Percentiles rank a stretch among this genome's conserved stretches.
Conservation (phyloP, 2,797 vertebrate genomes). For the Taeniopygia guttata region DNA sequence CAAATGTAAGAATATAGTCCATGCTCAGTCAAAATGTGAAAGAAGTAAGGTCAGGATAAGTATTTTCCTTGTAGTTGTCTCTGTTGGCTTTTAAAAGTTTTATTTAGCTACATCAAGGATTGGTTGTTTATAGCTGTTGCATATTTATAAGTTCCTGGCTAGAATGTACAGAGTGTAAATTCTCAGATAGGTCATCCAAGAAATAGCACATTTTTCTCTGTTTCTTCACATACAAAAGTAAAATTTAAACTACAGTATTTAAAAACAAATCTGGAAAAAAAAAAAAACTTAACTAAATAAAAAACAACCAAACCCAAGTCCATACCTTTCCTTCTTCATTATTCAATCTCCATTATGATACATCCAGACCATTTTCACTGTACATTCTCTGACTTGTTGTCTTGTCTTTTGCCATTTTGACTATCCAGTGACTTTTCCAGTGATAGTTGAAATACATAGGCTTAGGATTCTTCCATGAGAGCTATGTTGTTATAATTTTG, state of each 20-base stretch:
- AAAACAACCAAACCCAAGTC: neutral
- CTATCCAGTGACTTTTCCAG: neutral
- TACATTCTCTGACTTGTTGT: neutral
- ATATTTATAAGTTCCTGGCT: conserved; percentile 2
- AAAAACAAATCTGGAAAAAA: neutral
- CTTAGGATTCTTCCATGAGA: conserved; percentile 17
- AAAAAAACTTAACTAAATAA: neutral
- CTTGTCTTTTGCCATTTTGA: neutral
- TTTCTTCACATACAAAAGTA: neutral
- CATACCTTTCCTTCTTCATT: neutral
- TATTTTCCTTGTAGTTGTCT: neutral
- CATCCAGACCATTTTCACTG: neutral
- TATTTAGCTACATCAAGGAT: neutral
- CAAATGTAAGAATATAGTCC: neutral
- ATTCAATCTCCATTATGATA: neutral
- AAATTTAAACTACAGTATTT: neutral
- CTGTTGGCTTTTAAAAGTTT: neutral
- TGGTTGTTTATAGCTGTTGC: neutral
- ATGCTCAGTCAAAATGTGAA: neutral
- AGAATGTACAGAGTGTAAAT: neutral
- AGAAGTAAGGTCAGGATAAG: neutral
- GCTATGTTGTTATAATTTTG: conserved; percentile 25
- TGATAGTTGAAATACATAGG: neutral
- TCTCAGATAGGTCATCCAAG: neutral
- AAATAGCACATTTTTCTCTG: neutral